A percentile compares a stretch with the other conserved stretches of the same genome.
Evolutionary conservation across 2,797 vertebrate genomes (phyloP).

Genomic region (Acrossocheilus wenchowensis): DNA sequence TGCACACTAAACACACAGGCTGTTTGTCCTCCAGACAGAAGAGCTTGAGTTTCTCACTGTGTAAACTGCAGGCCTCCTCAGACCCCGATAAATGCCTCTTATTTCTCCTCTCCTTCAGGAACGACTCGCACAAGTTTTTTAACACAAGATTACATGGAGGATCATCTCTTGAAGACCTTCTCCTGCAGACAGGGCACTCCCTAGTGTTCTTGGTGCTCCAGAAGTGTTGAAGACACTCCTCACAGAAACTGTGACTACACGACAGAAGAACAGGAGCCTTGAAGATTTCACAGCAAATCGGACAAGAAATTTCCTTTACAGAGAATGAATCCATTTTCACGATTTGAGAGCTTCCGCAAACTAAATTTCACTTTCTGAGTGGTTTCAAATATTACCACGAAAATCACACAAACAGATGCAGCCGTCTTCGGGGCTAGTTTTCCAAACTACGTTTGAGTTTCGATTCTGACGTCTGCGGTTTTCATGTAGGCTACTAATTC

Average conservation of each 20-base stretch:
- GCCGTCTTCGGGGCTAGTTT: too few relatives aligned
- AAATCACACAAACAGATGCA: background rate
- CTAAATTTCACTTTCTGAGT: background rate
- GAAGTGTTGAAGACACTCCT: background rate
- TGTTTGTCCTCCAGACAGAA: slow-evolving; percentile 2
- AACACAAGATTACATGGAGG: background rate
- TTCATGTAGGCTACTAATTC: too few relatives aligned
- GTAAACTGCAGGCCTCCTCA: background rate
- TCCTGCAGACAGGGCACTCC: background rate
- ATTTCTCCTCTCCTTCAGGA: background rate
- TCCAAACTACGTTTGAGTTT: too few relatives aligned
- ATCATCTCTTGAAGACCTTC: background rate
- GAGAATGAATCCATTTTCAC: background rate
- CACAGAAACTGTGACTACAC: background rate
- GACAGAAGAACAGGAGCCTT: slow-evolving; percentile 12
- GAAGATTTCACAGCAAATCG: slow-evolving; percentile 11
- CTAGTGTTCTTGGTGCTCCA: background rate
- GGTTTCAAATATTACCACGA: background rate
- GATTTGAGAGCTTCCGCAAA: background rate
- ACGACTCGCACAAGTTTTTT: background rate
- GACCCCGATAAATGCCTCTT: background rate
- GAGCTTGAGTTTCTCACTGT: background rate
- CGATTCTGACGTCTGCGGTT: too few relatives aligned
- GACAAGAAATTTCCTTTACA: background rate
- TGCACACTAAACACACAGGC: slow-evolving; percentile 15